Conservation (phyloP, 2,113 vertebrate species). For the Gymnocephalus cernua region DNA sequence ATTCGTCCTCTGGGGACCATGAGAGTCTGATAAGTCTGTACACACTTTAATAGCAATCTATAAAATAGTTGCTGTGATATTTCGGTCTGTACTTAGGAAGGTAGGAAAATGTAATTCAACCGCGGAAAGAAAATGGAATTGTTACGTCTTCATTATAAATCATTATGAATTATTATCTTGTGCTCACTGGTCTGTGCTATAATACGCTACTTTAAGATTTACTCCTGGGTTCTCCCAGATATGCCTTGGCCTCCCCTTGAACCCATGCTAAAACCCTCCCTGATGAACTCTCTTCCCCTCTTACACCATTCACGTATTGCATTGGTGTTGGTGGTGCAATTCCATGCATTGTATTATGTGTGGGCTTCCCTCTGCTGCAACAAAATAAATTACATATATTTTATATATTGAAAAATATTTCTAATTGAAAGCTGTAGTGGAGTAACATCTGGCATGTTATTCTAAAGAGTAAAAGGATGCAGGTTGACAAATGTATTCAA, state of each 20-base stretch:
- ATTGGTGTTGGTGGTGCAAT: background rate
- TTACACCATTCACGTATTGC: background rate
- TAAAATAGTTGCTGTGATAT: background rate
- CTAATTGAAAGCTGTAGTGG: background rate
- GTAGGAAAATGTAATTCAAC: background rate
- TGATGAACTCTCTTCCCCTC: background rate
- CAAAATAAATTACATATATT: background rate
- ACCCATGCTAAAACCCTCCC: background rate
- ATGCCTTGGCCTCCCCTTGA: constrained; percentile 8
- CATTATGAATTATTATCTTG: background rate
- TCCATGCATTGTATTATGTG: background rate
- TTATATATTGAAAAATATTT: background rate
- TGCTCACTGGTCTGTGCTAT: background rate
- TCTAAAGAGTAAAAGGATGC: background rate
- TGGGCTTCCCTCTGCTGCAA: background rate
- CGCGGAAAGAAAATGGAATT: background rate
- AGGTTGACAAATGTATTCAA: background rate
- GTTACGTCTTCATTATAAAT: background rate
- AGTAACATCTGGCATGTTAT: background rate
- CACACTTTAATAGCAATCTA: background rate
- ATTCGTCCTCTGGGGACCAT: background rate
- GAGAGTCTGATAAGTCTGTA: too few relatives aligned
- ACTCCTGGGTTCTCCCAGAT: background rate
- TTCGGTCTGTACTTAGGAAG: background rate
- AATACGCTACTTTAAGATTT: background rate